Conservation (phyloP, 1,140 invertebrate genomes). For the Spodoptera litura region DNA sequence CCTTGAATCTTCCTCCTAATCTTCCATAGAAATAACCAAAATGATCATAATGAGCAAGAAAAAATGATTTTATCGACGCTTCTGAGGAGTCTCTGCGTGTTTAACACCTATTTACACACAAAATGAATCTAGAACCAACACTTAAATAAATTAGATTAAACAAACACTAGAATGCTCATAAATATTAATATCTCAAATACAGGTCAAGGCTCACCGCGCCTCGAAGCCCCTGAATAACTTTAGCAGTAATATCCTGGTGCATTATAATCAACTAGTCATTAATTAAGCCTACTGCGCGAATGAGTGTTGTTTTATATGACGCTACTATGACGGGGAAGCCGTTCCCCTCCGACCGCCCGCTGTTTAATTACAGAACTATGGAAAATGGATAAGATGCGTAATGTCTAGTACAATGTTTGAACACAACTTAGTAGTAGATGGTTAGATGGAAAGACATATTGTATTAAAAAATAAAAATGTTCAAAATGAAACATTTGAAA, state of each 20-base stretch:
- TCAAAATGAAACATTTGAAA: too few relatives aligned
- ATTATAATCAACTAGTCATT: conserved; percentile 48
- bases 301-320: conserved; percentile 43
- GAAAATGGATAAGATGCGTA: conserved; percentile 30
- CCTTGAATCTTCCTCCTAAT: too few relatives aligned
- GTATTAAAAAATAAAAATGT: too few relatives aligned
- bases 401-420: background rate
- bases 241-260: conserved; percentile 38
- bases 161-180: background rate
- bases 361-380: conserved; percentile 4
- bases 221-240: background rate
- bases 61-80: too few relatives aligned
- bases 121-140: background rate
- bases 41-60: too few relatives aligned
- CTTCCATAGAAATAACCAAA: too few relatives aligned
- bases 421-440: background rate
- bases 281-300: conserved; percentile 47
- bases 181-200: conserved; percentile 7
- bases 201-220: conserved; percentile 14
- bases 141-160: background rate
- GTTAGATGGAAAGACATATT: background rate
- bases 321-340: conserved; percentile 3
- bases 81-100: too few relatives aligned
- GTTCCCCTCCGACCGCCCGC: conserved; percentile 39
- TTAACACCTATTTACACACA: background rate